phyloP scores from a whole-genome alignment of 2,797 vertebrate genomes.

The Etheostoma nigrum region DNA sequence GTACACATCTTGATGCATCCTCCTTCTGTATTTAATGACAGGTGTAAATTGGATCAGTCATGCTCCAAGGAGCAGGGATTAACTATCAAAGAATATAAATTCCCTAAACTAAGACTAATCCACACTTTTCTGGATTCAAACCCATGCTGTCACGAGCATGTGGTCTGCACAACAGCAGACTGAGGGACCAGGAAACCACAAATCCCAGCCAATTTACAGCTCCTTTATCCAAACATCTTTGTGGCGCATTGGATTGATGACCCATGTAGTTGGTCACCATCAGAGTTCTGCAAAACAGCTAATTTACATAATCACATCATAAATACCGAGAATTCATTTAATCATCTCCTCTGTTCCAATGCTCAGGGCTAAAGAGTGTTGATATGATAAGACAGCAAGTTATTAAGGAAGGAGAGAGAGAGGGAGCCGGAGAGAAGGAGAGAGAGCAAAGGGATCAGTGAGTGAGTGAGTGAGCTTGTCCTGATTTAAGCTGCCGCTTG shows the following conservation, averaged over 20 bases:
- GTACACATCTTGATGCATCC: slow-evolving; percentile 65
- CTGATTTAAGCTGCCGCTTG: slow-evolving; percentile 99
- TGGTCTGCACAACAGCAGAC: slow-evolving; percentile 69
- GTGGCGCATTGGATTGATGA: slow-evolving; percentile 87
- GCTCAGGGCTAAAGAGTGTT: slow-evolving; percentile 97
- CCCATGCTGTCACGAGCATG: slow-evolving; percentile 76
- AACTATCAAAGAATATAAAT: slow-evolving; percentile 78
- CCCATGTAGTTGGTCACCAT: slow-evolving; percentile 93
- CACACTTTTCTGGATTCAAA: slow-evolving; percentile 76
- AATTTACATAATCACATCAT: slow-evolving; percentile 99
- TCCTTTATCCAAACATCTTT: slow-evolving; percentile 79
- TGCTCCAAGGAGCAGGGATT: slow-evolving; percentile 77
- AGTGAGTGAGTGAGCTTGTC: slow-evolving; percentile 88
- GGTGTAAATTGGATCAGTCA: slow-evolving; percentile 82
- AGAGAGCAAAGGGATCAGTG: slow-evolving; percentile 78
- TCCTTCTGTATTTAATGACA: slow-evolving; percentile 74
- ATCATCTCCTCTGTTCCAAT: slow-evolving; percentile 96
- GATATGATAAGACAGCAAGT: slow-evolving; percentile 97
- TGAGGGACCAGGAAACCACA: slow-evolving; percentile 74
- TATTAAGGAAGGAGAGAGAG: slow-evolving; percentile 79
- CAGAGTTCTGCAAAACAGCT: slow-evolving; percentile 93
- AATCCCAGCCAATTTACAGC: slow-evolving; percentile 78
- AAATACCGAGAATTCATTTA: slow-evolving; percentile 99
- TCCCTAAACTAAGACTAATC: slow-evolving; percentile 75
- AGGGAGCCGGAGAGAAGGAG: slow-evolving; percentile 70